Evolutionary conservation across 2,888 invertebrate genomes (phyloP).

Genomic region (Fabriciana adippe): DNA sequence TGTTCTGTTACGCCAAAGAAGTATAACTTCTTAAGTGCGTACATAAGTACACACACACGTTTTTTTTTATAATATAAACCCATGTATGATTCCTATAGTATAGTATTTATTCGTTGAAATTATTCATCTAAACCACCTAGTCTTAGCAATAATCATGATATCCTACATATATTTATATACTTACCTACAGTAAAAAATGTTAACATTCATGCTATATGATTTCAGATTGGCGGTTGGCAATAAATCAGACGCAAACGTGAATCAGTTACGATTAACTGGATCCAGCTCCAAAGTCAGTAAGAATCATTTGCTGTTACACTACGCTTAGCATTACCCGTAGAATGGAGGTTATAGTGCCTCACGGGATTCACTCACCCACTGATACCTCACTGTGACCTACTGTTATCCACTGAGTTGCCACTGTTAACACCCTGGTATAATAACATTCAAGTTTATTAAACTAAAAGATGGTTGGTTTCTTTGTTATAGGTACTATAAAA

Average conservation of each 20-base stretch:
- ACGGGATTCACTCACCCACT: background rate
- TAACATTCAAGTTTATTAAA: too few species aligned
- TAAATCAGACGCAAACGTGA: conserved; percentile 78
- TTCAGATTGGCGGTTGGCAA: conserved; percentile 81
- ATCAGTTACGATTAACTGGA: conserved; percentile 81
- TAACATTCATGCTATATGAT: background rate
- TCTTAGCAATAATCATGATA: background rate
- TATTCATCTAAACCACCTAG: too few species aligned
- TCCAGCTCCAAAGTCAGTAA: conserved; percentile 99
- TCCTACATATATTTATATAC: too few species aligned
- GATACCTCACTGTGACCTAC: background rate
- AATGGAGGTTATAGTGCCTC: conserved; percentile 12
- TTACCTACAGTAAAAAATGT: background rate
- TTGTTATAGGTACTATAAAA: too few species aligned
- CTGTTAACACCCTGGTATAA: too few species aligned
- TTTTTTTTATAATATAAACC: background rate
- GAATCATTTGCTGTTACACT: conserved; percentile 86
- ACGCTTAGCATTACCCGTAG: conserved; percentile 56
- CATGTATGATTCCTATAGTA: too few species aligned
- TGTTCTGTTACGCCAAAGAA: too few species aligned
- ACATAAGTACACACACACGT: background rate
- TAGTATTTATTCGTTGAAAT: too few species aligned
- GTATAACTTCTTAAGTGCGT: too few species aligned
- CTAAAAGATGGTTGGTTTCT: too few species aligned
- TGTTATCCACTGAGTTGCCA: too few species aligned